These are phyloP conservation scores for Talpa occidentalis DNA, from an alignment of 2,113 vertebrate species.

Conservation along the genomic window DNA sequence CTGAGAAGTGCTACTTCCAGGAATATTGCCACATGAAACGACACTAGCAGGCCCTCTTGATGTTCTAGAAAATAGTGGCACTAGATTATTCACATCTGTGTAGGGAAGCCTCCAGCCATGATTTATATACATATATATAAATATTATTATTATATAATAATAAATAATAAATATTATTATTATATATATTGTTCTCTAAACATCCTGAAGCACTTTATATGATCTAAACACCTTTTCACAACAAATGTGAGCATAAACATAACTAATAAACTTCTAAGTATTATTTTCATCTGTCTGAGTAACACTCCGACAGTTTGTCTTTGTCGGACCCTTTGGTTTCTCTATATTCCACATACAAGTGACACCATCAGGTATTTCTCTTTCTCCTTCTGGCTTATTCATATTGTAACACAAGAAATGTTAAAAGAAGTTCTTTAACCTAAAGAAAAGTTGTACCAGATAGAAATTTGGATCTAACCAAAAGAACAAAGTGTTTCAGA, in stretches of 20 bases:
- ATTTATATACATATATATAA: background rate
- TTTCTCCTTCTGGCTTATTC: background rate
- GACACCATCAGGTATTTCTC: too few species aligned
- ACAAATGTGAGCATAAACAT: too few species aligned
- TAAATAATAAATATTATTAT: too few species aligned
- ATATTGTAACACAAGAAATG: background rate
- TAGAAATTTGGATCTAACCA: background rate
- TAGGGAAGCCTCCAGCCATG: background rate
- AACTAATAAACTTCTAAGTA: background rate
- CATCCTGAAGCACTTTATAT: background rate
- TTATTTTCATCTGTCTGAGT: background rate
- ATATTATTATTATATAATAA: too few species aligned
- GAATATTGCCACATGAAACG: background rate
- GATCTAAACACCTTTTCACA: too few species aligned
- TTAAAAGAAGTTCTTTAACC: background rate
- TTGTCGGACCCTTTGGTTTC: too few species aligned
- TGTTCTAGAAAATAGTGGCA: background rate
- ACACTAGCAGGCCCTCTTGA: background rate
- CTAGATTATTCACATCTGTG: background rate
- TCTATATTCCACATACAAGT: too few species aligned
- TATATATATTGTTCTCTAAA: background rate
- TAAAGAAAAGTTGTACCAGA: background rate
- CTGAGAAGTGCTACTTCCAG: background rate
- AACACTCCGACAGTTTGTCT: background rate
- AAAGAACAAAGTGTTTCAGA: background rate